These are phyloP conservation scores for Heteromurus nitidus DNA, from an alignment of 2,888 invertebrate genomes.

Conservation along the genomic window DNA sequence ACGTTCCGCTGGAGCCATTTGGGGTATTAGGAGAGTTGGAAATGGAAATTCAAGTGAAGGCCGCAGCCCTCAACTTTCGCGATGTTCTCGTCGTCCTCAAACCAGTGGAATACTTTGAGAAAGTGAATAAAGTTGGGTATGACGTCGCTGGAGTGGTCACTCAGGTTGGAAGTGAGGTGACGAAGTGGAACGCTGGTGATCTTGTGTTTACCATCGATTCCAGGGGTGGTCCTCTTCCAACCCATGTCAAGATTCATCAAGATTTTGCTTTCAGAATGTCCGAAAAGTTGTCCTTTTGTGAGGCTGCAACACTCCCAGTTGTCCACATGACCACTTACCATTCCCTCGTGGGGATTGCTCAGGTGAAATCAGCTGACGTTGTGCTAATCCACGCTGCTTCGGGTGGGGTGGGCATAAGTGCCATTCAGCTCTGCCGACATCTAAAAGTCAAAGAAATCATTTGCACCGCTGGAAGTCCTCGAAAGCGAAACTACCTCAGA, in stretches of 20 bases:
- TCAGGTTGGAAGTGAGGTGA: conserved; percentile 9
- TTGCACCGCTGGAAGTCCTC: conserved; percentile 53
- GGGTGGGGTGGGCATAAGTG: conserved; percentile 59
- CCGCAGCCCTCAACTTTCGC: conserved; percentile 30
- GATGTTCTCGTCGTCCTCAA: conserved; percentile 38
- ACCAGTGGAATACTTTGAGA: conserved; percentile 21
- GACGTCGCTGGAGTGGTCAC: conserved; percentile 45
- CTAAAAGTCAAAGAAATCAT: conserved; percentile 32
- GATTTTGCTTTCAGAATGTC: conserved; percentile 21
- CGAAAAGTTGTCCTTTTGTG: conserved; percentile 29
- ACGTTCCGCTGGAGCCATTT: background rate
- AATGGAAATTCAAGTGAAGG: conserved; percentile 28
- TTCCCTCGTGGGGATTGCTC: conserved; percentile 42
- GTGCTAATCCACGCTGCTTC: conserved; percentile 59
- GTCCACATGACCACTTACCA: conserved; percentile 49
- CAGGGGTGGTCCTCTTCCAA: conserved; percentile 12
- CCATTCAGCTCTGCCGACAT: conserved; percentile 43
- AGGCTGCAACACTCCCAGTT: conserved; percentile 54
- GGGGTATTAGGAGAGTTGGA: conserved; percentile 1
- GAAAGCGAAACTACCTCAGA: conserved; percentile 51
- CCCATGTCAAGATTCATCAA: conserved; percentile 20
- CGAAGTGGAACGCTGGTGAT: conserved; percentile 34
- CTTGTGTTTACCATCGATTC: conserved; percentile 31
- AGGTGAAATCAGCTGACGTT: conserved; percentile 29
- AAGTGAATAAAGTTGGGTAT: conserved; percentile 28